These are phyloP conservation scores for Diphyllodes magnificus DNA, from an alignment of 2,113 vertebrate species.

Conservation along the genomic window DNA sequence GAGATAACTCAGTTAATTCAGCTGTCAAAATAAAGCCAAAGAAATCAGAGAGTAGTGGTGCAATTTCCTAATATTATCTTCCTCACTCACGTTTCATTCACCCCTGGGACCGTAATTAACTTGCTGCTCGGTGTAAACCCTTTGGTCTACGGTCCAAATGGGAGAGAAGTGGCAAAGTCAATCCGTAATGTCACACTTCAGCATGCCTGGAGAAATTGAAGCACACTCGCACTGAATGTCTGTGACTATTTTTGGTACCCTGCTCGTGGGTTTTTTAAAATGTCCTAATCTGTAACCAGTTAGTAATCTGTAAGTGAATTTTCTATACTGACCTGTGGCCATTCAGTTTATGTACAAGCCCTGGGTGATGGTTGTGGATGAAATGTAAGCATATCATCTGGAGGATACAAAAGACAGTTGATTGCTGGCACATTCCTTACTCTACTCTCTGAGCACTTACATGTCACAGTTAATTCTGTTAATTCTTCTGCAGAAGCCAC, in stretches of 20 bases:
- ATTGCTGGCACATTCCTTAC: not conserved
- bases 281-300: not conserved
- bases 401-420: not conserved
- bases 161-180: not conserved
- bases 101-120: not conserved
- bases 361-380: not conserved
- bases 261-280: not conserved
- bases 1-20: slow-evolving; percentile 47
- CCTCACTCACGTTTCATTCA: slow-evolving; percentile 29
- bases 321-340: not conserved
- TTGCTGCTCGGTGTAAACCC: not conserved
- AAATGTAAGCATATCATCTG: not conserved
- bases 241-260: not conserved
- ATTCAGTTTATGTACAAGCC: not conserved
- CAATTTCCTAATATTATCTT: slow-evolving; percentile 48
- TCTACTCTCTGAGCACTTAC: not conserved
- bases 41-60: slow-evolving; percentile 12
- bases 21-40: slow-evolving; percentile 56
- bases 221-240: not conserved
- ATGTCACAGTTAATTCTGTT: not conserved
- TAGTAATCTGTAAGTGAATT: not conserved
- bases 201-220: not conserved
- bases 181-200: not conserved
- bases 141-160: not conserved
- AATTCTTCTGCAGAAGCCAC: not conserved